Conservation (phyloP, 2,888 invertebrate genomes). For the Acronicta alni region DNA sequence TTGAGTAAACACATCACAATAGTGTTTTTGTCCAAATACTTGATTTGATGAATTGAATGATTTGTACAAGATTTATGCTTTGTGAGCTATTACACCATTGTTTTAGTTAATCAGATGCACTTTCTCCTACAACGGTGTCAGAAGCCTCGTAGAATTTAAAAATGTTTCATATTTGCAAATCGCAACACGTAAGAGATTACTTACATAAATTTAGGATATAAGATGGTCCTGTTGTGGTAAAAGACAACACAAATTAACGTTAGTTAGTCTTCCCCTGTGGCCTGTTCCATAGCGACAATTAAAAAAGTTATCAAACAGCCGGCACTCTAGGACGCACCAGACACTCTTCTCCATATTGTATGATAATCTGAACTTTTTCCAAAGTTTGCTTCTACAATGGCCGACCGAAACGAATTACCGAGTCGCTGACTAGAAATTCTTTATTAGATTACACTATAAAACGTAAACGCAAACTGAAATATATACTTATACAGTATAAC, state of each 20-base stretch:
- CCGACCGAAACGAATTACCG: constrained; percentile 46
- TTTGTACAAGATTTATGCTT: constrained; percentile 33
- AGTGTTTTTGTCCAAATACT: constrained; percentile 12
- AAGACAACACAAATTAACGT: constrained; percentile 42
- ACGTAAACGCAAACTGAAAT: constrained; percentile 34
- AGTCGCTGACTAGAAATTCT: constrained; percentile 44
- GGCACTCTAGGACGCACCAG: constrained; percentile 37
- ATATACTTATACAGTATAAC: background rate
- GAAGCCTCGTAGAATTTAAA: constrained; percentile 37
- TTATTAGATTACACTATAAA: constrained; percentile 49
- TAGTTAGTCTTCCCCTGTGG: constrained; percentile 24
- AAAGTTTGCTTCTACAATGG: constrained; percentile 51
- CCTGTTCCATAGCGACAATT: constrained; percentile 48
- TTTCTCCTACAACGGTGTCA: constrained; percentile 62
- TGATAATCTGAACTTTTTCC: constrained; percentile 61
- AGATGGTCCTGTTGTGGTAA: constrained; percentile 16
- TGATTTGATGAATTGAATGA: no score
- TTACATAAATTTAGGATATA: constrained; percentile 11
- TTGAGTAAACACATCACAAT: constrained; percentile 29
- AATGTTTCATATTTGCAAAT: constrained; percentile 24
- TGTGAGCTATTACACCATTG: constrained; percentile 55
- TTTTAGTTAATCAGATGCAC: constrained; percentile 63
- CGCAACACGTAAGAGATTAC: constrained; percentile 1
- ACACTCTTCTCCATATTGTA: constrained; percentile 58
- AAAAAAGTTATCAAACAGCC: constrained; percentile 49